These are phyloP conservation scores for Ceyx melanurus DNA, from an alignment of 2,113 vertebrate species.

Conservation along the genomic window DNA sequence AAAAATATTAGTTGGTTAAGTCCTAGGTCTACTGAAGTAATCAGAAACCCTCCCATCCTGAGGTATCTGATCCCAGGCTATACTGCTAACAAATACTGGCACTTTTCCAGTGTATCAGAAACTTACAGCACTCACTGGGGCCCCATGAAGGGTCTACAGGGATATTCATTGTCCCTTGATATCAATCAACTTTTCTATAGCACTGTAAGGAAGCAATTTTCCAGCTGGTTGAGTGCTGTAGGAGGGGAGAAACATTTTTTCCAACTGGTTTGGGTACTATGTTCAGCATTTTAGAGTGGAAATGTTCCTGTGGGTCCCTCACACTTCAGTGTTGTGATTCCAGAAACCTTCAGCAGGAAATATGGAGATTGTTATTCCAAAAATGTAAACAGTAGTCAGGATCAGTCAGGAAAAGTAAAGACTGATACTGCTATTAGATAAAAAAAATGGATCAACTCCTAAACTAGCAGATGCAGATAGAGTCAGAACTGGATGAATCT, in stretches of 20 bases:
- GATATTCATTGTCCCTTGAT: not conserved
- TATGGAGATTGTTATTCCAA: not conserved
- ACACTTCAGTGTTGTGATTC: not conserved
- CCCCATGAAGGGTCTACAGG: not conserved
- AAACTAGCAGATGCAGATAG: not conserved
- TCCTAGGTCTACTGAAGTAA: not conserved
- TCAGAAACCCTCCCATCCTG: not conserved
- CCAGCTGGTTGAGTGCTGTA: conserved; percentile 6
- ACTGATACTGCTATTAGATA: not conserved
- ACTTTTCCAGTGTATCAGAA: not conserved
- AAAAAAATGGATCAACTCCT: not conserved
- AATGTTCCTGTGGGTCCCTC: not conserved
- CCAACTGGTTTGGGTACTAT: not conserved
- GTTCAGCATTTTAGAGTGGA: not conserved
- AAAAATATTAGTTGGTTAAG: not conserved
- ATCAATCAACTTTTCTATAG: not conserved
- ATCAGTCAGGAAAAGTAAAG: not conserved
- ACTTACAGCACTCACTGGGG: fast-evolving
- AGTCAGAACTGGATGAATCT: not conserved
- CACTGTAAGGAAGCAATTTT: conserved; percentile 20
- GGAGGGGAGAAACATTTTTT: not conserved
- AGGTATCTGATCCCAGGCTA: not conserved
- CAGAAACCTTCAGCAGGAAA: not conserved
- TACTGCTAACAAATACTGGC: not conserved
- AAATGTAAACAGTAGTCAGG: not conserved